Evolutionary conservation across 64 coral and sea anemone species (phyloP).

Genomic region (Pocillopora damicornis): DNA sequence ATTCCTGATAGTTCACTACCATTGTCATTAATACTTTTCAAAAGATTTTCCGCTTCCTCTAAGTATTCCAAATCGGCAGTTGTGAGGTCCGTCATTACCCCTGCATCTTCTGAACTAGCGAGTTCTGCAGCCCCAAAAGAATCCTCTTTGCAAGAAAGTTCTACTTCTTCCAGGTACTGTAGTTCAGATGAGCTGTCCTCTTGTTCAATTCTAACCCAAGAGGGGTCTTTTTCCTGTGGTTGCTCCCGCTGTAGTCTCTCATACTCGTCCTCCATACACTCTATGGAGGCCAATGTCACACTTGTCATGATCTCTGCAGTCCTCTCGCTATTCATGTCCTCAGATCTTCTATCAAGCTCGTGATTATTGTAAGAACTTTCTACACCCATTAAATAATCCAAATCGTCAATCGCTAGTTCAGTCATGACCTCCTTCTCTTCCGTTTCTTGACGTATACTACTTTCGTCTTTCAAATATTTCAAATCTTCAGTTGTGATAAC

Average conservation of each 20-base stretch:
- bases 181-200: not conserved
- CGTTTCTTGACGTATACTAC: not conserved
- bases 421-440: slow-evolving; percentile 17
- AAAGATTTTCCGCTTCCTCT: slow-evolving; percentile 29
- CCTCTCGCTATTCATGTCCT: not conserved
- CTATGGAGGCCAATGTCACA: not conserved
- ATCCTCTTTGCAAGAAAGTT: not conserved
- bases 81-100: slow-evolving; percentile 36
- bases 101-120: not conserved
- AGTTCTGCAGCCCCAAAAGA: not conserved
- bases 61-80: slow-evolving; percentile 29
- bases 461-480: slow-evolving; percentile 3
- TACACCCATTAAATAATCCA: slow-evolving; percentile 16
- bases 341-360: not conserved
- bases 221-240: slow-evolving; percentile 13
- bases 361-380: not conserved
- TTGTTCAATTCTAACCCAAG: slow-evolving; percentile 33
- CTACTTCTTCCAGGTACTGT: not conserved
- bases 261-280: slow-evolving; percentile 7
- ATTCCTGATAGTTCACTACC: not conserved
- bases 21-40: not conserved
- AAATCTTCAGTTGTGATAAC: slow-evolving; percentile 31
- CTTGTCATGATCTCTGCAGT: slow-evolving; percentile 3
- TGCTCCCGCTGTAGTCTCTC: not conserved
- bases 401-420: not conserved